Evolutionary conservation across 2,113 vertebrate species (phyloP).

Genomic region (Ia io): DNA sequence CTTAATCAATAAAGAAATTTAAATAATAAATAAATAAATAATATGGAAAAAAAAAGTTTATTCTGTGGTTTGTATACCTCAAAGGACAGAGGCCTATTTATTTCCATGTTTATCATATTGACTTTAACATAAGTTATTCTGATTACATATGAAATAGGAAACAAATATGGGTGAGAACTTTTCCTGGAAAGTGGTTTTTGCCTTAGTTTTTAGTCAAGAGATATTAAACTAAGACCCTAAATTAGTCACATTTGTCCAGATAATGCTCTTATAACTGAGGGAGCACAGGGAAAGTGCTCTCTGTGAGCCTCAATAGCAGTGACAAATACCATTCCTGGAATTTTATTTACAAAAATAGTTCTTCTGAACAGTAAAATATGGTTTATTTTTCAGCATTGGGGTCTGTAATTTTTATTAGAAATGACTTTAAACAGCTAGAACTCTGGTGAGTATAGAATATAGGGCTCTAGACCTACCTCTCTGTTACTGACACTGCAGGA

Average conservation of each 20-base stretch:
- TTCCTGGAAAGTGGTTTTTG: constrained; percentile 74
- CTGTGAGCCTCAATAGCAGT: background rate
- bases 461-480: background rate
- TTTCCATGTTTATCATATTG: background rate
- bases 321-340: constrained; percentile 47
- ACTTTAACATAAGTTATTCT: background rate
- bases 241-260: constrained; percentile 73
- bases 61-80: background rate
- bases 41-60: background rate
- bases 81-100: background rate
- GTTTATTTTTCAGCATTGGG: constrained; percentile 24
- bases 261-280: constrained; percentile 39
- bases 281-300: background rate
- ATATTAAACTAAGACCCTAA: constrained; percentile 41
- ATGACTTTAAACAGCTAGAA: background rate
- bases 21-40: too few species aligned
- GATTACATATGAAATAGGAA: background rate
- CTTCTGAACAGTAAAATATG: background rate
- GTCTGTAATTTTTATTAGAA: background rate
- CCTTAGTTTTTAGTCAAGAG: constrained; percentile 58
- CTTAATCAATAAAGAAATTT: too few species aligned
- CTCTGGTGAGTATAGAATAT: background rate
- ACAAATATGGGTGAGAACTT: constrained; percentile 43
- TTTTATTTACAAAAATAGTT: constrained; percentile 57
- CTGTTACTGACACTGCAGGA: background rate